These are phyloP conservation scores for Eristalis tenax DNA, from an alignment of 2,888 invertebrate species.

Conservation along the genomic window DNA sequence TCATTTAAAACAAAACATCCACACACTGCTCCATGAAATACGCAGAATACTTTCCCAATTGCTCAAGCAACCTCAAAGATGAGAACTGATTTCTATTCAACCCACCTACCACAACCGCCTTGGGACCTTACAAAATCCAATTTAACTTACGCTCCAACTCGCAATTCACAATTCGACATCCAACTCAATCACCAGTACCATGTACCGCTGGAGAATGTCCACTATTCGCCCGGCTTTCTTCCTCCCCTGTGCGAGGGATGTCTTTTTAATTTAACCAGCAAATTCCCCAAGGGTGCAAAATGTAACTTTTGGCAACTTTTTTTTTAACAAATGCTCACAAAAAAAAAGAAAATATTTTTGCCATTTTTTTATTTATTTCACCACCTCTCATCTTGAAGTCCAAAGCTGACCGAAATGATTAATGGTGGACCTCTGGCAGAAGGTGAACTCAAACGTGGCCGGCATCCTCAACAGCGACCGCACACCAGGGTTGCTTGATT, in stretches of 20 bases:
- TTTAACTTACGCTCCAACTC: background rate
- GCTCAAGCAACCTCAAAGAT: background rate
- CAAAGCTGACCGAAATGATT: constrained; percentile 66
- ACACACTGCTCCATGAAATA: background rate
- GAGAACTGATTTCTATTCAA: background rate
- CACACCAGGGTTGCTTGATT: background rate
- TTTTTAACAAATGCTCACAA: constrained; percentile 37
- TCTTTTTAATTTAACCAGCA: constrained; percentile 56
- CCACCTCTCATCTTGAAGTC: constrained; percentile 30
- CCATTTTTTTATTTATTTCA: constrained; percentile 51
- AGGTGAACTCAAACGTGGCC: constrained; percentile 49
- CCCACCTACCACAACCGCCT: background rate
- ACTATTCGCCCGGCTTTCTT: background rate
- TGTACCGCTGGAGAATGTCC: background rate
- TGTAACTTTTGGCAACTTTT: constrained; percentile 44
- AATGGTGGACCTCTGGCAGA: constrained; percentile 36
- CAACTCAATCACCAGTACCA: constrained; percentile 3
- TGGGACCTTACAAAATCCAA: background rate
- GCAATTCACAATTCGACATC: background rate
- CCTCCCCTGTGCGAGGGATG: background rate
- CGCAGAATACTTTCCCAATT: background rate
- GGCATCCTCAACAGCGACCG: constrained; percentile 33
- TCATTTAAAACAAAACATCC: no score
- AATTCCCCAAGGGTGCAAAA: constrained; percentile 43
- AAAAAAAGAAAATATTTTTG: constrained; percentile 25